phyloP scores from a whole-genome alignment of 1,140 invertebrate genomes.

The Trachymyrmex septentrionalis region DNA sequence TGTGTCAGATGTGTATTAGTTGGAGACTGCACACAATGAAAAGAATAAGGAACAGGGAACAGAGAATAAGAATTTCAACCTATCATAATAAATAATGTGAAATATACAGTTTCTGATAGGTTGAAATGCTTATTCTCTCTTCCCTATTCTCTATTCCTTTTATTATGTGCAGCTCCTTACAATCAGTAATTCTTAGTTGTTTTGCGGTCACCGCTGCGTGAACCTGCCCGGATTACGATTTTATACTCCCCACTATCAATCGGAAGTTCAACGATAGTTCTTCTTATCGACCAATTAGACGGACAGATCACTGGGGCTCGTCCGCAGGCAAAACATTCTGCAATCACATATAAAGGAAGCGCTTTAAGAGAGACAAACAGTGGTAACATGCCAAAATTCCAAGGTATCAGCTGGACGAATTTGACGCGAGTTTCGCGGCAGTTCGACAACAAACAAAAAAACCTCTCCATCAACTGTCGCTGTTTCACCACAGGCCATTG shows the following conservation, averaged over 20 bases:
- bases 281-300: slow-evolving; percentile 56
- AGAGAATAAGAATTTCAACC: too few relatives aligned
- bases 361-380: neutral
- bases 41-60: too few relatives aligned
- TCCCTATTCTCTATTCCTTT: too few relatives aligned
- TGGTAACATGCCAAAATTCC: slow-evolving; percentile 57
- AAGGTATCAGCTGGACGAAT: slow-evolving; percentile 55
- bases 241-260: slow-evolving; percentile 50
- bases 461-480: neutral
- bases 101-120: too few relatives aligned
- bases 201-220: slow-evolving; percentile 9
- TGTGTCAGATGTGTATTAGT: slow-evolving; percentile 26
- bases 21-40: too few relatives aligned
- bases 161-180: too few relatives aligned
- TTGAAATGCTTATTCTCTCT: too few relatives aligned
- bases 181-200: slow-evolving; percentile 25
- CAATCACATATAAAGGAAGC: slow-evolving; percentile 66
- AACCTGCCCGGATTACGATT: neutral
- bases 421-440: slow-evolving; percentile 3
- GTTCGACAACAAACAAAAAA: neutral
- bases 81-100: too few relatives aligned
- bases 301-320: slow-evolving; percentile 21
- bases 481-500: neutral
- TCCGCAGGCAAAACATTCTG: neutral
- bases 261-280: slow-evolving; percentile 45